Conservation (phyloP, 2,888 invertebrate species). For the Hylaea fasciaria region DNA sequence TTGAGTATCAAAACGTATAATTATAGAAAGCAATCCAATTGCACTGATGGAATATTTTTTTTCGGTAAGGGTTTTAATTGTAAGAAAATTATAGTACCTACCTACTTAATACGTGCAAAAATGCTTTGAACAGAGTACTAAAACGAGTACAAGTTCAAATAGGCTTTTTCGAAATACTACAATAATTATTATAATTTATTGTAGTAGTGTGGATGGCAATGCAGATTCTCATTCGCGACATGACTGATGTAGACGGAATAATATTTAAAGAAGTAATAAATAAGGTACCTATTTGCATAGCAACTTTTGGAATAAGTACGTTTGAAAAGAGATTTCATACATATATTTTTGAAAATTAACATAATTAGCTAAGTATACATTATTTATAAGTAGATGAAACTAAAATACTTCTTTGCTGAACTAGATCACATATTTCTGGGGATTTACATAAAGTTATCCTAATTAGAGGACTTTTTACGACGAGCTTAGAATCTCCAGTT, state of each 20-base stretch:
- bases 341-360: slow-evolving; percentile 12
- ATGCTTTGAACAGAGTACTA: no score
- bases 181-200: no score
- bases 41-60: no score
- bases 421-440: not conserved
- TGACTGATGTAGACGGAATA: not conserved
- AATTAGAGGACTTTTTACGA: not conserved
- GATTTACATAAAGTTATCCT: not conserved
- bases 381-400: not conserved
- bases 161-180: no score
- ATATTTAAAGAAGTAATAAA: slow-evolving; percentile 61
- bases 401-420: not conserved
- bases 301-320: slow-evolving; percentile 41
- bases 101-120: no score
- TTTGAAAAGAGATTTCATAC: slow-evolving; percentile 1
- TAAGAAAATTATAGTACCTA: no score
- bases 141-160: no score
- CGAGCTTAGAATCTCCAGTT: no score
- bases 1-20: not conserved
- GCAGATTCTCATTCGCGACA: slow-evolving; percentile 1
- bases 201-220: no score
- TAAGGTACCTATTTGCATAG: slow-evolving; percentile 60
- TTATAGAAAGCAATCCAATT: no score
- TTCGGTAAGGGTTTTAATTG: no score
- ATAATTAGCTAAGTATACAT: slow-evolving; percentile 8